Evolutionary conservation across 1,140 invertebrate species (phyloP).

Genomic region (Pectinophora gossypiella): DNA sequence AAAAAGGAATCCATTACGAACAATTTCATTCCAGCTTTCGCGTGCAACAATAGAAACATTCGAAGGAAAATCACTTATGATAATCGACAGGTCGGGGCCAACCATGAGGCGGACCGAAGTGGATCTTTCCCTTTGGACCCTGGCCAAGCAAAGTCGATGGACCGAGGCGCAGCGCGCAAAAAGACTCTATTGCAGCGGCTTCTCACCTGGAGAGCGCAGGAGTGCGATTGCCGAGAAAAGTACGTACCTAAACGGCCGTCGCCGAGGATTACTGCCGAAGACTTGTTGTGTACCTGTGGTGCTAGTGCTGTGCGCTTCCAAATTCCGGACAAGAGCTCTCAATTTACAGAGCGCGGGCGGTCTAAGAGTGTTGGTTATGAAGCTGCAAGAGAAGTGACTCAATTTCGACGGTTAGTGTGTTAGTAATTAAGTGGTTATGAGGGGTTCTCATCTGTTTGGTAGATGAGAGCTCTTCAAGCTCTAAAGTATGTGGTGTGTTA

Average conservation of each 20-base stretch:
- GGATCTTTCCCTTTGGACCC: constrained; percentile 44
- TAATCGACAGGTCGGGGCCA: constrained; percentile 32
- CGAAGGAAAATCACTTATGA: constrained; percentile 52
- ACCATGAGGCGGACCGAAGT: constrained; percentile 33
- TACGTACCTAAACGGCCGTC: constrained; percentile 30
- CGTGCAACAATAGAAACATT: constrained; percentile 33
- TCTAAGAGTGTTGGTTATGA: constrained; percentile 70
- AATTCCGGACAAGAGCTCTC: constrained; percentile 28
- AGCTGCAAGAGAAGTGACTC: constrained; percentile 61
- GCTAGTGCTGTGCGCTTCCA: constrained; percentile 30
- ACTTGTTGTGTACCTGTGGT: constrained; percentile 55
- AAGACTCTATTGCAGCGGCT: constrained; percentile 56
- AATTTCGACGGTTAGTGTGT: constrained; percentile 67
- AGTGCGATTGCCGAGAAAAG: constrained; percentile 51
- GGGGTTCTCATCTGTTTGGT: constrained; percentile 22
- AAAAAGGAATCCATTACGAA: constrained; percentile 37
- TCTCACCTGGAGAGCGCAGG: constrained; percentile 56
- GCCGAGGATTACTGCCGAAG: constrained; percentile 30
- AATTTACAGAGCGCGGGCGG: constrained; percentile 51
- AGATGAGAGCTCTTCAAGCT: constrained; percentile 18
- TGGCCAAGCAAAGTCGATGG: constrained; percentile 31
- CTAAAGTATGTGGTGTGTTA: constrained; percentile 43
- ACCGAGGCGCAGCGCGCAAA: constrained; percentile 33
- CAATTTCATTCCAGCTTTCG: constrained; percentile 29
- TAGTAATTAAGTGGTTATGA: constrained; percentile 9